Base-by-base conservation (phyloP, 2,113 vertebrate genomes). In the Suricata suricatta region DNA sequence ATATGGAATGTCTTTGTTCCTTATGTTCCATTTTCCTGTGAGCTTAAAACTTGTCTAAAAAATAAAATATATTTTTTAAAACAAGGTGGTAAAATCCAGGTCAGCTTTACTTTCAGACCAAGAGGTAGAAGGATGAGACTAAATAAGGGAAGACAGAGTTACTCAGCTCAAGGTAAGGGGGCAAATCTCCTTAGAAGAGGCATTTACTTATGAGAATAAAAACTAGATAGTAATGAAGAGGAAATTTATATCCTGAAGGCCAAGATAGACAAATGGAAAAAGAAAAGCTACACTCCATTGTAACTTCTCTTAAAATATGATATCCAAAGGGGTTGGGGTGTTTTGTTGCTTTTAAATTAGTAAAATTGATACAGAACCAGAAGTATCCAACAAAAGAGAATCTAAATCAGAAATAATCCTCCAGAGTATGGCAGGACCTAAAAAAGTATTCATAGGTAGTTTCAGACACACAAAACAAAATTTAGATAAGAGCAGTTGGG, bases 311-410 rank as follows among this genome's bases (percentile, higher is more conserved):
- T 87, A 95, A 93, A 93, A 96, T 52, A 88, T 64, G 7, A 16
- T 66, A 79, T 79, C 23, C 16, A 11, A 52, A 85, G 17, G 38
- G 5, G 38, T 27, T 52, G 35, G 69, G 4, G 3, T 72, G 52
- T 90, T 84, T 44, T 41, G 15, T 66, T 87, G 23, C 23, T 87
- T 68, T 93, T 97, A 63, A 88, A 60, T 80, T 38, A 72, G 41
- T 88, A 50, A 87, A 90, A 96, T 47, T 74, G 29, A 87, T 33
- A 72, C 27, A 38, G n/a, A 93, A 72, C 44, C 38, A 95, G 63
- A 95, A 93, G 66, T 83, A 52, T 29, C 25, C 41, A 95, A 52
- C 29, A 57, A 41, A 97, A 74, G 85, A 93, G 29, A 97, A 84
- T 29, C 63, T 17, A 95, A 88, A 83, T 88, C 50, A 84, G 23